Base-by-base conservation (phyloP, 2,888 invertebrate genomes). In the Diogma glabrata region DNA sequence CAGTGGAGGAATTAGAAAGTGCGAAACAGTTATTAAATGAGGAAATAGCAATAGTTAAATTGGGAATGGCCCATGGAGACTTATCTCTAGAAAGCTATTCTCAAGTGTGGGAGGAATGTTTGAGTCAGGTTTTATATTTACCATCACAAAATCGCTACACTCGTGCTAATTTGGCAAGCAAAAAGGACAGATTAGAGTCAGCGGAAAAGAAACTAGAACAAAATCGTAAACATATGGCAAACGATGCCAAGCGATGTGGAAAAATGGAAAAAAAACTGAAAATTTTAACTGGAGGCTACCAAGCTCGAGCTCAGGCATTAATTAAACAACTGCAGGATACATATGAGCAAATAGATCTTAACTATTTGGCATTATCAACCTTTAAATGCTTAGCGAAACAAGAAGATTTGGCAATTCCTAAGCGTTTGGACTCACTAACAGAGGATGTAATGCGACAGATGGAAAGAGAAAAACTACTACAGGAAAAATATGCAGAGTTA, bases 191-290 rank as follows among this genome's bases (percentile, higher is more conserved):
- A 40, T 75, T 97, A 50, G 95, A 97, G 66, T 92, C 94, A 0
- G 81, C 87, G 0, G 94, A 96, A 64, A 91, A 94, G 62, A 75
- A 88, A 55, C 71, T 97, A 28, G 96, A 97, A 68, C 86, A 87
- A 65, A 95, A 97, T 69, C 78, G 96, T 57, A 81, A 80, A 53
- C 95, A 95, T 69, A 99, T 99, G 97, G 88, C 92, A 0, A 86
- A 85, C 57, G 93, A 97, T 70, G 96, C 97, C 0, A 97, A 96
- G 70, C 81, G 86, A 52, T 96, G 97, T 49, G 91, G 92, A 0
- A 99, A 96, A 72, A 85, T 95, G 77, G 99, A 99, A 69, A 97
- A 96, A 70, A 97, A 95, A 71, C 72, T 99, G 22, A 86, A 94
- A 70, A 87, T 97, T 52, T 74, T 97, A n/a, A 87, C 96, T 4